phyloP scores from a whole-genome alignment of 2,797 vertebrate species.

The Eulemur coronatus region DNA sequence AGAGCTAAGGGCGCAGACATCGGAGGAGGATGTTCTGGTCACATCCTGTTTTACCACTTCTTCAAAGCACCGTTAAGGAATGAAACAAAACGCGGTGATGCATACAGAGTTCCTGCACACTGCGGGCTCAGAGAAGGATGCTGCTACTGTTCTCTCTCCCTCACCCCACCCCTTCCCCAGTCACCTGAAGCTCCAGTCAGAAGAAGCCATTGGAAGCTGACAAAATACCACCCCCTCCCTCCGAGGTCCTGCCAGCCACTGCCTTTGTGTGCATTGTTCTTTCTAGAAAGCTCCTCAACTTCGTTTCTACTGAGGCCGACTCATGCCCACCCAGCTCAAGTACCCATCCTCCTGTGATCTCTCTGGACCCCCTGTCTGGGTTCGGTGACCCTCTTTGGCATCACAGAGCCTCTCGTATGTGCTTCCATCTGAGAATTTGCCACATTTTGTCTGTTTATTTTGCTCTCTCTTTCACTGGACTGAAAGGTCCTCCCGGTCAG shows the following conservation, averaged over 20 bases:
- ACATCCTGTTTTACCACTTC: background rate
- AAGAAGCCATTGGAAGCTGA: background rate
- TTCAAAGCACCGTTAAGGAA: background rate
- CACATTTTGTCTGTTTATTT: background rate
- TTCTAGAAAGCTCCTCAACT: background rate
- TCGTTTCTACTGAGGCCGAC: background rate
- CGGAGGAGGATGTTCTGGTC: background rate
- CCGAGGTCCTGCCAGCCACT: too few relatives aligned
- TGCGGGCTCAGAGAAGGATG: background rate
- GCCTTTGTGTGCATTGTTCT: background rate
- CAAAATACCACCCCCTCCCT: accelerated
- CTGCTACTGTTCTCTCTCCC: too few relatives aligned
- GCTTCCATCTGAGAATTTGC: background rate
- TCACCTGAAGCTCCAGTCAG: background rate
- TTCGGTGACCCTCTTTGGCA: background rate
- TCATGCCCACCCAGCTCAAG: background rate
- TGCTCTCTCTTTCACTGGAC: background rate
- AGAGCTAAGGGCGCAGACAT: background rate
- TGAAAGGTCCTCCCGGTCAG: background rate
- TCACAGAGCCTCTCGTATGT: background rate
- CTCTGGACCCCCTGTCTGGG: background rate
- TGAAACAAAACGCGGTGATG: background rate
- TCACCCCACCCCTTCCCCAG: background rate
- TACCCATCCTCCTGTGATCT: background rate
- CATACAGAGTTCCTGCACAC: background rate